Evolutionary conservation across 2,113 vertebrate species (phyloP).

Genomic region (Phyllostomus hastatus): DNA sequence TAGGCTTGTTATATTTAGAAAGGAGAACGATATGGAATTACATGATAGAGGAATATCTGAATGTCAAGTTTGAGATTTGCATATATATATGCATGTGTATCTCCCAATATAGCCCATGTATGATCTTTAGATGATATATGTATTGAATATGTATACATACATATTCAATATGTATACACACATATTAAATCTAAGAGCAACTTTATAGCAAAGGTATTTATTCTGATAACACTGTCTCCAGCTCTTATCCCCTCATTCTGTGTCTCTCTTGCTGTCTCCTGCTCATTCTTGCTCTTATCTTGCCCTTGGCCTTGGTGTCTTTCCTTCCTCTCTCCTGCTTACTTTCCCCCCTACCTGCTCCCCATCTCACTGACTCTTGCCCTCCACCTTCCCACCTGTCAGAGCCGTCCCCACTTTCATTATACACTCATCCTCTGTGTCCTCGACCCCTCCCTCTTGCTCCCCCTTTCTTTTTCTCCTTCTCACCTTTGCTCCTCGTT

Average conservation of each 20-base stretch:
- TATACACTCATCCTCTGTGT: rapidly evolving
- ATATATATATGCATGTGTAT: not conserved
- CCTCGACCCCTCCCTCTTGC: not conserved
- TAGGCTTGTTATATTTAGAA: not conserved
- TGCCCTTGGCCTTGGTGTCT: not conserved
- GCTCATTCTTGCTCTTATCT: not conserved
- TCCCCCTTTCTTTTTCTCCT: not conserved
- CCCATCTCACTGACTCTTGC: too few relatives aligned
- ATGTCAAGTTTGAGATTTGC: not conserved
- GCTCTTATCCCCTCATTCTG: not conserved
- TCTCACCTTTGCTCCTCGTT: not conserved
- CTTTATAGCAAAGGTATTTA: not conserved
- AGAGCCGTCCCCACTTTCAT: not conserved
- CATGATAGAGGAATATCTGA: not conserved
- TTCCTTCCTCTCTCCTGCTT: not conserved
- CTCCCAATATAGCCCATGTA: not conserved
- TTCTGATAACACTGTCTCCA: not conserved
- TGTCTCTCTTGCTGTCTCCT: not conserved
- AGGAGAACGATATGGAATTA: not conserved
- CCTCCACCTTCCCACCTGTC: not conserved
- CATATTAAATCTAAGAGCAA: not conserved
- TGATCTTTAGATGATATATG: not conserved
- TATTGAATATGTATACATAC: not conserved
- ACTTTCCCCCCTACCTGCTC: not conserved
- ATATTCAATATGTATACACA: not conserved